phyloP scores from a whole-genome alignment of 2,888 invertebrate genomes.

The Venusia cambrica region DNA sequence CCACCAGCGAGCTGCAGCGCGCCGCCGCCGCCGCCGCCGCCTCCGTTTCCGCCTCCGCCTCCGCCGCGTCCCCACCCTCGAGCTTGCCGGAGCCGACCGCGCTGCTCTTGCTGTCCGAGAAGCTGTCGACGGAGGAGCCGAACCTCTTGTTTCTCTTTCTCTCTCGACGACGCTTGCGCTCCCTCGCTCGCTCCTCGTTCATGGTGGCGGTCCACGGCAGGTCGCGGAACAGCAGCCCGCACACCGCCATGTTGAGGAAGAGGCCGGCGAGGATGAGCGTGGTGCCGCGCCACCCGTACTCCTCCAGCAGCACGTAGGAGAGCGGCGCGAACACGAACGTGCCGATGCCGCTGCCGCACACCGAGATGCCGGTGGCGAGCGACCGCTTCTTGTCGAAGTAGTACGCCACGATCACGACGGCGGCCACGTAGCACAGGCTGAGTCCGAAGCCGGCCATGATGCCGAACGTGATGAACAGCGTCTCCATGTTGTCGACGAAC shows the following conservation, averaged over 20 bases:
- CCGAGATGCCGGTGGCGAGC: slow-evolving; percentile 92
- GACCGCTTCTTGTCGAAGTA: slow-evolving; percentile 93
- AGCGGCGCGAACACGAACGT: slow-evolving; percentile 93
- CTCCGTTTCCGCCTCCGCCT: slow-evolving; percentile 56
- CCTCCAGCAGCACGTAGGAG: slow-evolving; percentile 85
- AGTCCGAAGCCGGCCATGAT: slow-evolving; percentile 92
- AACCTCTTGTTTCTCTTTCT: slow-evolving; percentile 78
- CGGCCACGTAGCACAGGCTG: slow-evolving; percentile 93
- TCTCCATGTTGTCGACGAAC: slow-evolving; percentile 87
- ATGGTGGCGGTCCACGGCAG: slow-evolving; percentile 78
- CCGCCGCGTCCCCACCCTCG: slow-evolving; percentile 43
- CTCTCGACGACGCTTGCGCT: slow-evolving; percentile 82
- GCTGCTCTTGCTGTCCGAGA: slow-evolving; percentile 85
- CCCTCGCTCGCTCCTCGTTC: slow-evolving; percentile 83
- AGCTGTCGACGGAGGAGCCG: slow-evolving; percentile 85
- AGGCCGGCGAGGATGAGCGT: slow-evolving; percentile 90
- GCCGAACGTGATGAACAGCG: slow-evolving; percentile 91
- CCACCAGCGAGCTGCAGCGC: slow-evolving; percentile 89
- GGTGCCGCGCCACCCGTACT: slow-evolving; percentile 92
- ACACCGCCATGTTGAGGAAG: slow-evolving; percentile 90
- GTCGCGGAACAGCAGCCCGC: slow-evolving; percentile 91
- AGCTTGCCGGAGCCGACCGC: slow-evolving; percentile 81
- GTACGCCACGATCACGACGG: slow-evolving; percentile 94
- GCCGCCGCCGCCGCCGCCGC: slow-evolving; percentile 66
- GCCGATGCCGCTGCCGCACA: slow-evolving; percentile 93